Percentiles rank a stretch among this genome's conserved stretches.
These are phyloP conservation scores for Papilio elwesi DNA, from an alignment of 2,888 invertebrate genomes.

Conservation along the genomic window DNA sequence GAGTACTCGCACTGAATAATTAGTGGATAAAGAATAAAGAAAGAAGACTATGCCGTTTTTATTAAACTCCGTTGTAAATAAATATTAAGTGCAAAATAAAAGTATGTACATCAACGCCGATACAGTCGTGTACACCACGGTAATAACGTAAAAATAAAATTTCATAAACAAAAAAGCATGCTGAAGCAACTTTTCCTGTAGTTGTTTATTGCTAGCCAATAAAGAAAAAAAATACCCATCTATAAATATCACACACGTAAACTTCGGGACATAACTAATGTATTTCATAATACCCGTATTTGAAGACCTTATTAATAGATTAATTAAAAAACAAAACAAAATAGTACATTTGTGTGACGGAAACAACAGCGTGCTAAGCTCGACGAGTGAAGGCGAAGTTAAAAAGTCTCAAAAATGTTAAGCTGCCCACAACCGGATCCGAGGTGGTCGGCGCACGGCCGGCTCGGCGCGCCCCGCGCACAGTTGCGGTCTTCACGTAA, in stretches of 20 bases:
- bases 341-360: slow-evolving; percentile 6
- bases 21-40: no score
- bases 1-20: no score
- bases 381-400: slow-evolving; percentile 32
- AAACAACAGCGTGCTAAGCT: slow-evolving; percentile 16
- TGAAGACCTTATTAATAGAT: neutral
- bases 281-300: neutral
- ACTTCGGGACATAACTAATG: no score
- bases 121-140: neutral
- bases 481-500: slow-evolving; percentile 29
- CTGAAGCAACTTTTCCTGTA: slow-evolving; percentile 4
- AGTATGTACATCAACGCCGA: neutral
- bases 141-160: slow-evolving; percentile 8
- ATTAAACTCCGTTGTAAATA: no score
- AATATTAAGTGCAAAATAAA: neutral
- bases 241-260: no score
- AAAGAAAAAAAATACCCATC: no score
- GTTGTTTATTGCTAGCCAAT: no score
- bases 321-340: slow-evolving; percentile 5
- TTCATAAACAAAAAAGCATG: slow-evolving; percentile 10
- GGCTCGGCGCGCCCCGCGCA: slow-evolving; percentile 17
- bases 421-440: slow-evolving; percentile 38
- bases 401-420: slow-evolving; percentile 40
- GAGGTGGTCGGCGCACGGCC: slow-evolving; percentile 30
- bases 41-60: no score